Base-by-base conservation (phyloP, 2,888 invertebrate genomes). In the Tiphia femorata region DNA sequence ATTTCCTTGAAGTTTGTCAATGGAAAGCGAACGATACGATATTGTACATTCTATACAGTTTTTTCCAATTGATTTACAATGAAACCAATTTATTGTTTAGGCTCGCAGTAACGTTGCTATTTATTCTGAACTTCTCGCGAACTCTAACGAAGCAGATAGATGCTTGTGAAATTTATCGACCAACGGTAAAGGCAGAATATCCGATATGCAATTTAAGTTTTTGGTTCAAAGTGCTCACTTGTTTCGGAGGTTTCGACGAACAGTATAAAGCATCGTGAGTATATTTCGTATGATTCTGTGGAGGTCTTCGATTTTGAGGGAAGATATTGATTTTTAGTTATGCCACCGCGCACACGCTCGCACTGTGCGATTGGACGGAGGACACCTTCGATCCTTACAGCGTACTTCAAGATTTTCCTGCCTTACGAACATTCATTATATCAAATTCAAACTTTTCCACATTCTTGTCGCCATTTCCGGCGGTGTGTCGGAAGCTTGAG, bases 401-500 rank as follows among this genome's bases (percentile, higher is more conserved):
- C 3, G 41, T 76, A 38, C 51, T 80, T 5, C 55, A 37, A 1
- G 70, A 69, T 53, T 79, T 81, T 53, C 55, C 77, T 2, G 54
- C 56, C 0, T 50, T 81, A 6, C 69, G 58, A 47, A 74, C 69
- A 19, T 64, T 83, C 3, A 66, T 61, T 0, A 70, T 83, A 2
- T 37, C 57, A 1, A 67, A 72, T 7, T 72, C 82, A 25, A 79
- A 77, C 43, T 59, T 83, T 23, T 74, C 68, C 6, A 64, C 53
- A 49, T 57, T 83, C 2, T 38, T 60, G 8, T 64, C 63, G 3
- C 29, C 76, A 3, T 78, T 79, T 59, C 73, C 80, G 1, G 19
- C 49, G 4, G 58, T 66, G 7, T 57, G 64, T 46, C 60, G 51
- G 50, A 41, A 55, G 7, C 72, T 82, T 23, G 73, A 81, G 77